Conservation (phyloP, 2,113 vertebrate species). For the Mormoops blainvillei region DNA sequence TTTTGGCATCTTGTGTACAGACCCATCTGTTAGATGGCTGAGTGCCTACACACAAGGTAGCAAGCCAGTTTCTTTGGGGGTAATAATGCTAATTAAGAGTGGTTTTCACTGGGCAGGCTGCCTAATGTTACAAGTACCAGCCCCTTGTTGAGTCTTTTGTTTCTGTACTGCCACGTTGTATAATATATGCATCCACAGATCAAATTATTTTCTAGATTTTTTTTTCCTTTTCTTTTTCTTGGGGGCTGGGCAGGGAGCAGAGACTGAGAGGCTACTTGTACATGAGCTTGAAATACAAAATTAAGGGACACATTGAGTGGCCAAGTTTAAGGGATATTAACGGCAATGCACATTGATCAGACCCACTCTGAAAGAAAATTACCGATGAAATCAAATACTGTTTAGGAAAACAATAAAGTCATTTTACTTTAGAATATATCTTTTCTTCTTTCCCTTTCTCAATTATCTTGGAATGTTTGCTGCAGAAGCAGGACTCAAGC, state of each 20-base stretch:
- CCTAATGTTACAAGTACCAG: not conserved
- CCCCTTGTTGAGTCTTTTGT: constrained; percentile 52
- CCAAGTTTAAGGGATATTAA: not conserved
- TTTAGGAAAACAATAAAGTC: not conserved
- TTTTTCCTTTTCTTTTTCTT: not conserved
- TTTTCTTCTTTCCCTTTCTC: not conserved
- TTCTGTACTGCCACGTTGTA: not conserved
- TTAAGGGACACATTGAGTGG: not conserved
- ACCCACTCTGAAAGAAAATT: constrained; percentile 1
- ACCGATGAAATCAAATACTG: constrained; percentile 1
- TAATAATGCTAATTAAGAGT: not conserved
- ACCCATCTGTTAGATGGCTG: constrained; percentile 69
- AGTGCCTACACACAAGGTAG: constrained; percentile 8
- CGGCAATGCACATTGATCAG: not conserved
- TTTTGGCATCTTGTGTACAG: constrained; percentile 48
- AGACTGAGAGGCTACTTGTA: not conserved
- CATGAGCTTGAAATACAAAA: accelerated
- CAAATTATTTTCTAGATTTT: not conserved
- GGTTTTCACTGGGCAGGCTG: constrained; percentile 45
- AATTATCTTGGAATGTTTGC: not conserved
- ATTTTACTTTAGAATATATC: constrained; percentile 35
- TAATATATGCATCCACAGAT: constrained; percentile 15
- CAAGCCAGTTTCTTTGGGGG: constrained; percentile 31
- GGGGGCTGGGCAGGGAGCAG: not conserved
- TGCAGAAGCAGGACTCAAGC: not conserved